Conservation (phyloP, 2,797 vertebrate genomes). For the Furcifer pardalis region DNA sequence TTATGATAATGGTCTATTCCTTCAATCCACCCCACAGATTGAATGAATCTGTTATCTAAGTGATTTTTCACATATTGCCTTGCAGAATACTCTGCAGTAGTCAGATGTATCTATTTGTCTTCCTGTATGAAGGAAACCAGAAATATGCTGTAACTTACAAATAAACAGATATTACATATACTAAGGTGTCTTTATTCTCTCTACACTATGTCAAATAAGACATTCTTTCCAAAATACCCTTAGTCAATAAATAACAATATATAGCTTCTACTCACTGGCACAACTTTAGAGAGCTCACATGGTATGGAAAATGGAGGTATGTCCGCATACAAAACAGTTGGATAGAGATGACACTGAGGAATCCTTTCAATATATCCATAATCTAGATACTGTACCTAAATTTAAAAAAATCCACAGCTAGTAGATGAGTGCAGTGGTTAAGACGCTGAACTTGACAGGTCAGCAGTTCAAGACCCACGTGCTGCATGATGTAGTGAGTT, state of each 20-base stretch:
- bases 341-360: slow-evolving; percentile 89
- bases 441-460: no score
- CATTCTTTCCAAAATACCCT: not conserved
- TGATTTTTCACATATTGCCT: not conserved
- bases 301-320: slow-evolving; percentile 88
- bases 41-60: not conserved
- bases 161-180: not conserved
- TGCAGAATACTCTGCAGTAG: not conserved
- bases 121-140: not conserved
- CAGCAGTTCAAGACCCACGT: no score
- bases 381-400: slow-evolving; percentile 91
- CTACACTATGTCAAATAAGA: not conserved
- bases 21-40: not conserved
- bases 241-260: not conserved
- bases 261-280: slow-evolving; percentile 81
- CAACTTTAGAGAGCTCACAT: slow-evolving; percentile 83
- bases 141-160: not conserved
- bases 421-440: not conserved
- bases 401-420: slow-evolving; percentile 8
- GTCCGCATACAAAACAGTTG: slow-evolving; percentile 81
- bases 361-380: slow-evolving; percentile 87
- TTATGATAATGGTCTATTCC: no score
- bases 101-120: not conserved
- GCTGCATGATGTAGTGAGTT: no score
- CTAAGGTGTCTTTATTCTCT: not conserved